Base-by-base conservation (phyloP, 2,113 vertebrate species). In the Rhinolophus sinicus region DNA sequence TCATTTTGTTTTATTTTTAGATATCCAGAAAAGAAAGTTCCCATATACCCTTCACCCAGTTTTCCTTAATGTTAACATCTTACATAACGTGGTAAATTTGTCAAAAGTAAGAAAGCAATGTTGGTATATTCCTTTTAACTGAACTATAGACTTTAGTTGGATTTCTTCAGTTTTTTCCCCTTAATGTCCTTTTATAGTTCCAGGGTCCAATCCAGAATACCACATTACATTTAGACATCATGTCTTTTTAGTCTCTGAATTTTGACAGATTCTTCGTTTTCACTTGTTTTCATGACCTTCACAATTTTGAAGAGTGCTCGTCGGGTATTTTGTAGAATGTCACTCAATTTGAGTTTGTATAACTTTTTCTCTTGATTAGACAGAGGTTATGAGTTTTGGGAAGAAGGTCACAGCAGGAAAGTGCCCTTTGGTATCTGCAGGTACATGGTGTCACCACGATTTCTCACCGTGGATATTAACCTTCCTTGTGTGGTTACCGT, bases 1-100 rank as follows among this genome's bases (percentile, higher is more conserved):
- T 84, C 38, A 72, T 92, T 93, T 88, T 90, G 21, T 58, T 70
- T 77, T 95, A 89, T 64, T 67, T 67, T 86, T 44, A 11, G 56
- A 87, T 52, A 89, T 78, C 44, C 24, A 81, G 56, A 67, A 62
- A 21, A 50, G 47, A 50, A 50, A 50, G 47, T 69, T 62, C 12
- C 28, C 75, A 54, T 40, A 64, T 40, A 38, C 58, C 38, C 69
- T 95, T 93, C 56, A 72, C 11, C 50, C 14, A 52, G 69, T 81
- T 89, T 87, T 52, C 77, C 52, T 28, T 82, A 72, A 73, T 90
- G 33, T 64, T 40, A 81, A 90, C 56, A 73, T 60, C 18, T 87
- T 92, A 56, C 0, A 13, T 90, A 84, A 69, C 19, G n/a, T 6
- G 22, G 35, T 13, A 52, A n/a, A 80, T 62, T 93, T 91, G 12